Conservation (phyloP, 2,888 invertebrate species). For the Cryptus viduatorius region DNA sequence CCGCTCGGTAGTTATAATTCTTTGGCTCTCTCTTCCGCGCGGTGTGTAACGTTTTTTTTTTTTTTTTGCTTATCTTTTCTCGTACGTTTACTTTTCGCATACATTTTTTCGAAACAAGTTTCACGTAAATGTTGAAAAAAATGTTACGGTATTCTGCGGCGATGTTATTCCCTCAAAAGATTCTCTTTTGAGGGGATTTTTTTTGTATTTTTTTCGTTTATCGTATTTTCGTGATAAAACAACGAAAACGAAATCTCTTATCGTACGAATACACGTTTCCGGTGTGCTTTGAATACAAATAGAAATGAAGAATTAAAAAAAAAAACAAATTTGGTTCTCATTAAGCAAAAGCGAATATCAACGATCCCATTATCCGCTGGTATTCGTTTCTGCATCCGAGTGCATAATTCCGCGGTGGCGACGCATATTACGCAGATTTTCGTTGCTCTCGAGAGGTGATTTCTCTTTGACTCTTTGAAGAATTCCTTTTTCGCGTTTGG, state of each 20-base stretch:
- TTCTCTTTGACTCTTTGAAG: background rate
- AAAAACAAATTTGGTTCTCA: slow-evolving; percentile 1
- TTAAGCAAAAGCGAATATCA: background rate
- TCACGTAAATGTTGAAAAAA: slow-evolving; percentile 31
- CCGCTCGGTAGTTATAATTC: slow-evolving; percentile 34
- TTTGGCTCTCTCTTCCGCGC: slow-evolving; percentile 14
- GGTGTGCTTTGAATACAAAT: background rate
- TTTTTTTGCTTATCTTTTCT: slow-evolving; percentile 32
- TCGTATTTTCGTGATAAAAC: background rate
- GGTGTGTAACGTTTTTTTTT: slow-evolving; percentile 5
- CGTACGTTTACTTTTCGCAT: background rate
- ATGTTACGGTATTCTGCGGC: background rate
- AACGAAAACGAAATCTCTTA: background rate
- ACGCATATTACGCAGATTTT: background rate
- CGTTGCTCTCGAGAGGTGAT: background rate
- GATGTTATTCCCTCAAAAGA: background rate
- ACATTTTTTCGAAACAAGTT: slow-evolving; percentile 2
- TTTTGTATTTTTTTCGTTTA: background rate
- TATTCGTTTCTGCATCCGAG: background rate
- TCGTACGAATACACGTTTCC: background rate
- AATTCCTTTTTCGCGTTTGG: background rate
- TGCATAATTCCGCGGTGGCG: background rate
- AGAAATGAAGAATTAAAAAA: background rate
- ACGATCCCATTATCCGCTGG: background rate
- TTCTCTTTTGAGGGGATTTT: background rate